Evolutionary conservation across 2,888 invertebrate species (phyloP).

Genomic region (Agrochola lychnidis): DNA sequence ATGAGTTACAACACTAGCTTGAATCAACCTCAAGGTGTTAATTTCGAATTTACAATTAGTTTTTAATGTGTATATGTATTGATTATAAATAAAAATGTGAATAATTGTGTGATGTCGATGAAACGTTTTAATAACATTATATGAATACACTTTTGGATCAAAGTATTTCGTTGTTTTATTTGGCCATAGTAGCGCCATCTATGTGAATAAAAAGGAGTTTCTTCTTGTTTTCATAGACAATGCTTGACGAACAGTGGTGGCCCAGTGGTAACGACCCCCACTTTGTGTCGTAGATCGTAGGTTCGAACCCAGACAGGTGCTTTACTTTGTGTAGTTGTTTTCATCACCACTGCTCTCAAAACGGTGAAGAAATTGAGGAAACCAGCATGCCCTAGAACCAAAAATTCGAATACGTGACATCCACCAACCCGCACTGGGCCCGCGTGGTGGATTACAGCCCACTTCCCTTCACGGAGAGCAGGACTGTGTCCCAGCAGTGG

Average conservation of each 20-base stretch:
- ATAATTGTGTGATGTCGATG: constrained; percentile 89
- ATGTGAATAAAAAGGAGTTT: neutral
- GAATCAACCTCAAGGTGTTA: constrained; percentile 72
- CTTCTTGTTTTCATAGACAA: neutral
- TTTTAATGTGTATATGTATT: constrained; percentile 81
- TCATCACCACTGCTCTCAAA: neutral
- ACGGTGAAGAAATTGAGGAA: neutral
- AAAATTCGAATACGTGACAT: neutral
- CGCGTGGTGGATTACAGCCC: neutral
- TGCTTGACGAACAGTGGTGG: neutral
- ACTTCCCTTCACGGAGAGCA: neutral
- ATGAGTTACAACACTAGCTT: constrained; percentile 39
- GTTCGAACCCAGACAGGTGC: neutral
- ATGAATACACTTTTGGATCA: constrained; percentile 89
- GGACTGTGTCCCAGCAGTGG: neutral
- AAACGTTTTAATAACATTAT: constrained; percentile 86
- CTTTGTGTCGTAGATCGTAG: neutral
- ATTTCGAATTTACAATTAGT: constrained; percentile 88
- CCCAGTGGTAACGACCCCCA: neutral
- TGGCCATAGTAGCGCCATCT: constrained; percentile 24
- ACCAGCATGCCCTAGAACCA: neutral
- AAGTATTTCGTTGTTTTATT: constrained; percentile 73
- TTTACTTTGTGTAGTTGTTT: neutral
- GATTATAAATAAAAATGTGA: constrained; percentile 80
- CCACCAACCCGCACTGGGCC: neutral